A percentile compares a stretch with the other conserved stretches of the same genome.
Conservation (phyloP, 1,140 invertebrate genomes). For the Drosophila rhopaloa region DNA sequence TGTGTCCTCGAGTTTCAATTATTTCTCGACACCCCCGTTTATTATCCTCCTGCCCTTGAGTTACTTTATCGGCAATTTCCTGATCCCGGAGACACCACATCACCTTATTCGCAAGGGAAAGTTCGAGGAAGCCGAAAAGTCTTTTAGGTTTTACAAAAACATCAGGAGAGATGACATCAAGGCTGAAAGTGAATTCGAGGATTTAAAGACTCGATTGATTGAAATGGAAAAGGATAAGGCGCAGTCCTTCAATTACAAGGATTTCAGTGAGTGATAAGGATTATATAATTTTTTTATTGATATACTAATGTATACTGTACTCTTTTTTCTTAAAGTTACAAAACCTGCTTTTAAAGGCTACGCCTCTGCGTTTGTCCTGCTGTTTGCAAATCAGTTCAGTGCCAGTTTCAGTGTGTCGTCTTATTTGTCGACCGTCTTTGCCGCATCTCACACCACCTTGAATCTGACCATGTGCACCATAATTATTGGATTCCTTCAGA, state of each 20-base stretch:
- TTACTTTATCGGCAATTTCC: constrained; percentile 88
- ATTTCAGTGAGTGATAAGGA: constrained; percentile 64
- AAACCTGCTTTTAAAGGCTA: constrained; percentile 46
- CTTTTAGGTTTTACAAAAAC: constrained; percentile 85
- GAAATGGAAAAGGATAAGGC: constrained; percentile 35
- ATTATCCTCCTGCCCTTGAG: constrained; percentile 89
- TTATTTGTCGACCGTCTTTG: constrained; percentile 86
- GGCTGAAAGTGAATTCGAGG: constrained; percentile 50
- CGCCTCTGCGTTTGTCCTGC: constrained; percentile 29
- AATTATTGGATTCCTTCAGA: constrained; percentile 85
- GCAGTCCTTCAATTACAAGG: constrained; percentile 36
- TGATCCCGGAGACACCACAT: constrained; percentile 93
- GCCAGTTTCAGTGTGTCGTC: constrained; percentile 58
- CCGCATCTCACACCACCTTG: constrained; percentile 86
- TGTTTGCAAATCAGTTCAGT: constrained; percentile 49
- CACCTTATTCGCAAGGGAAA: constrained; percentile 87
- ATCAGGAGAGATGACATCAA: constrained; percentile 33
- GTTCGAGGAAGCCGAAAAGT: constrained; percentile 87
- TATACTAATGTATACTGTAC: background rate
- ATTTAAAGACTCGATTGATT: constrained; percentile 38
- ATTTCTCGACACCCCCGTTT: constrained; percentile 87
- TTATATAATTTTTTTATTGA: background rate
- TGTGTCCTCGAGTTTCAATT: constrained; percentile 88
- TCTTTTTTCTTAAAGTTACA: constrained; percentile 23
- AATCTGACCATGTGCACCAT: constrained; percentile 86